Evolutionary conservation across 2,888 invertebrate species (phyloP).

Genomic region (Rhorus exstirpatorius): DNA sequence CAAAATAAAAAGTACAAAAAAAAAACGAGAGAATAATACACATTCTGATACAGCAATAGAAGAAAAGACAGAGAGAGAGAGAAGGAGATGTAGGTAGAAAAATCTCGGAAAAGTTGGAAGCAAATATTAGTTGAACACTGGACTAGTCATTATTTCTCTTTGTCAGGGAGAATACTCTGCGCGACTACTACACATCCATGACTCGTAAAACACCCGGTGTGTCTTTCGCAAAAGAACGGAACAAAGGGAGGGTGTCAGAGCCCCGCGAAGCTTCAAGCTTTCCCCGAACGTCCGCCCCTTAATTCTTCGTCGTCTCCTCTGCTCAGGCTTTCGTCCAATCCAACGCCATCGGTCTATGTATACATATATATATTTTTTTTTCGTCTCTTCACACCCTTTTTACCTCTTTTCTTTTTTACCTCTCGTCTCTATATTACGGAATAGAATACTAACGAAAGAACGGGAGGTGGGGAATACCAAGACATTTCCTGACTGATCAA

Average conservation of each 20-base stretch:
- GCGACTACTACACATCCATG: constrained; percentile 70
- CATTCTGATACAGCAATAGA: not conserved
- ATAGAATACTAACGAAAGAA: constrained; percentile 14
- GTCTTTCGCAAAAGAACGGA: constrained; percentile 79
- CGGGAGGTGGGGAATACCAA: constrained; percentile 48
- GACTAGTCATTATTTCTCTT: constrained; percentile 84
- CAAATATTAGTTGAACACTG: constrained; percentile 85
- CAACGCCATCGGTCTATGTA: not conserved
- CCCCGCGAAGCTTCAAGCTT: constrained; percentile 63
- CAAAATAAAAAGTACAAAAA: constrained; percentile 24
- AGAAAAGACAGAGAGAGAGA: constrained; percentile 7
- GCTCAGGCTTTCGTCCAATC: constrained; percentile 23
- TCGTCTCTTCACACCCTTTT: constrained; percentile 71
- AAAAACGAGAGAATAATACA: constrained; percentile 20
- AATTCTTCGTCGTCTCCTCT: constrained; percentile 61
- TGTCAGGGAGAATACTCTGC: constrained; percentile 80
- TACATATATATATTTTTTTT: not conserved
- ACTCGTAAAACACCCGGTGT: constrained; percentile 33
- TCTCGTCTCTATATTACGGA: constrained; percentile 24
- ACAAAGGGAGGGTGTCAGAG: constrained; percentile 82
- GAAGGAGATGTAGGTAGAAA: constrained; percentile 64
- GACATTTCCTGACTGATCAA: constrained; percentile 81
- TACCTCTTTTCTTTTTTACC: constrained; percentile 55
- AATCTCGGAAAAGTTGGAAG: constrained; percentile 79
- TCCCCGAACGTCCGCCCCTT: constrained; percentile 57